These are phyloP conservation scores for Istiophorus platypterus DNA, from an alignment of 2,113 vertebrate genomes.

Conservation along the genomic window DNA sequence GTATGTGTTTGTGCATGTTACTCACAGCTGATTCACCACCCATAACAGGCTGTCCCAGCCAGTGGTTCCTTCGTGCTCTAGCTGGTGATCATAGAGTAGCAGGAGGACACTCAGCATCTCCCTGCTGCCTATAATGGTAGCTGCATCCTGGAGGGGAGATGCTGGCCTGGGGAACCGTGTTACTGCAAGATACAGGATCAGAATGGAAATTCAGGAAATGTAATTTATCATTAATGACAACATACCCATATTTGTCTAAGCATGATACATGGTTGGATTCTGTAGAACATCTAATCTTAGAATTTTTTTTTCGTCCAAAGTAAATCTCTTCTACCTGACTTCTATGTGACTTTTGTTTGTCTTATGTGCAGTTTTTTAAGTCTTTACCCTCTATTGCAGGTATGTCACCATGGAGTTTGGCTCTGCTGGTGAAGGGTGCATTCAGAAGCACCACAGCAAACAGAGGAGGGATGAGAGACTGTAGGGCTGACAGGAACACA, in stretches of 20 bases:
- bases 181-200: constrained; percentile 81
- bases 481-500: constrained; percentile 93
- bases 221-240: too few species aligned
- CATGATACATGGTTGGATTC: not conserved
- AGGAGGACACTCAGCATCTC: constrained; percentile 91
- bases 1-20: constrained; percentile 33
- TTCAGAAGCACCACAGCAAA: constrained; percentile 95
- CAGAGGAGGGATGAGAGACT: constrained; percentile 95
- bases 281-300: not conserved
- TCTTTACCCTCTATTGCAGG: constrained; percentile 96
- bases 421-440: constrained; percentile 94
- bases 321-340: not conserved
- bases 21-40: constrained; percentile 99
- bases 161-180: constrained; percentile 95
- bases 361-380: not conserved
- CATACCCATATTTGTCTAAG: too few species aligned
- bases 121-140: constrained; percentile 94
- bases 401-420: constrained; percentile 90
- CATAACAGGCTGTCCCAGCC: constrained; percentile 97
- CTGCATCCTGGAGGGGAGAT: constrained; percentile 95
- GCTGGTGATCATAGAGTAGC: constrained; percentile 94
- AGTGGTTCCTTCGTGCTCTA: constrained; percentile 96
- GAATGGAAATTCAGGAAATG: not conserved
- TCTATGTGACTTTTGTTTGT: not conserved
- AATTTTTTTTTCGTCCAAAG: not conserved